Conservation (phyloP, 2,797 vertebrate genomes). For the Pteropus rufus region DNA sequence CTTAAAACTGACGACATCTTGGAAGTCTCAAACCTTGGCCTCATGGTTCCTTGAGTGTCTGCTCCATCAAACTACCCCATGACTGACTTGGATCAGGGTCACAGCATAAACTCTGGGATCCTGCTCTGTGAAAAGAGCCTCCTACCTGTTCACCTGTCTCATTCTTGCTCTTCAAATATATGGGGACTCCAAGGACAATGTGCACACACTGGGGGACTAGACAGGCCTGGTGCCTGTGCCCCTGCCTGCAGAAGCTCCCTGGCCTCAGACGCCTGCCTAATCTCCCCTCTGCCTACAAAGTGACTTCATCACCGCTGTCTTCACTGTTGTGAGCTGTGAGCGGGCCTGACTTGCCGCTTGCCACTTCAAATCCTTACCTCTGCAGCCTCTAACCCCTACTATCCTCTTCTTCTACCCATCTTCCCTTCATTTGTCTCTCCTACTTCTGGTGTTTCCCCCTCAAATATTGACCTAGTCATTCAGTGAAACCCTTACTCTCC, state of each 20-base stretch:
- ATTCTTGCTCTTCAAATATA: not conserved
- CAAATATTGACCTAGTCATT: not conserved
- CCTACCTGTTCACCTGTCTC: not conserved
- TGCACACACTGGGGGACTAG: not conserved
- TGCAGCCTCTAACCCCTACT: not conserved
- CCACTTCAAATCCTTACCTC: not conserved
- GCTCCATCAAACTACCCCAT: not conserved
- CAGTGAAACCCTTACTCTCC: not conserved
- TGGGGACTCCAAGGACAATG: not conserved
- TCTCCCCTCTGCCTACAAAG: not conserved
- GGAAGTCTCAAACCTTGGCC: not conserved
- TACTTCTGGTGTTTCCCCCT: not conserved
- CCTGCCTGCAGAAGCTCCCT: not conserved
- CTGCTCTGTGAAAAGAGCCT: not conserved
- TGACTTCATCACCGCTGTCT: accelerated
- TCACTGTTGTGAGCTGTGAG: too few species aligned
- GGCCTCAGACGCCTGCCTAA: not conserved
- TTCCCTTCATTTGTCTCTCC: not conserved
- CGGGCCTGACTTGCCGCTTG: not conserved
- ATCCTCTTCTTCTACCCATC: not conserved
- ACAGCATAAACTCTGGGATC: not conserved
- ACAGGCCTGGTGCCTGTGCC: not conserved
- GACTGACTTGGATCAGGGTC: not conserved
- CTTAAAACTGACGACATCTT: not conserved
- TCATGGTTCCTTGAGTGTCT: not conserved